Conservation (phyloP, 2,797 vertebrate genomes). For the Rhynchotus rufescens region DNA sequence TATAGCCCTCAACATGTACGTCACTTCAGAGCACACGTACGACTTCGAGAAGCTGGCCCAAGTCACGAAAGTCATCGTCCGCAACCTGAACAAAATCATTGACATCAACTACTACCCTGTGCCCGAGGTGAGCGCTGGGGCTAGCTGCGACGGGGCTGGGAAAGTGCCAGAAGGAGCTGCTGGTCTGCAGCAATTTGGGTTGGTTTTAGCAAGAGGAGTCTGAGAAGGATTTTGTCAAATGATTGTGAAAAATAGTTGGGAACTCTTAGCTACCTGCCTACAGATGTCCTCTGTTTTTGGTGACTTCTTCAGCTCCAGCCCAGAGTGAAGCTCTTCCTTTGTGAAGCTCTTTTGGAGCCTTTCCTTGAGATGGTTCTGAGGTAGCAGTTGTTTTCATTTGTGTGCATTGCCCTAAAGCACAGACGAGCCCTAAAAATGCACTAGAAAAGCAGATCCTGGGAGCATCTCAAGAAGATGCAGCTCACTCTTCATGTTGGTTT, state of each 20-base stretch:
- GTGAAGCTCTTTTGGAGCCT: background rate
- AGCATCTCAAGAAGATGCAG: too few species aligned
- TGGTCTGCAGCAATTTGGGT: background rate
- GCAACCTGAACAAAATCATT: constrained; percentile 97
- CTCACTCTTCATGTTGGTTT: background rate
- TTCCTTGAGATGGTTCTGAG: background rate
- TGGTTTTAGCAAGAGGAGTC: background rate
- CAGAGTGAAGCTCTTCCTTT: background rate
- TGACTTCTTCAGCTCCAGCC: background rate
- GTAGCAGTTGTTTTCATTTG: rapidly evolving
- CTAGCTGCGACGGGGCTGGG: rapidly evolving
- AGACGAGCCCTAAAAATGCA: background rate
- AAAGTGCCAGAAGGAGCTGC: rapidly evolving
- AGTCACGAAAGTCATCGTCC: constrained; percentile 93
- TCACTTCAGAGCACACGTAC: constrained; percentile 89
- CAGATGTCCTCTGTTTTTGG: background rate
- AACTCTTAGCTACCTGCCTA: rapidly evolving
- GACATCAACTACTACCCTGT: constrained; percentile 96
- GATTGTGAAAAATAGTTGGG: background rate
- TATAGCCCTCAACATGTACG: constrained; percentile 96
- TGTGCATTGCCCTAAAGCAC: background rate
- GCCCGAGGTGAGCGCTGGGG: constrained; percentile 81
- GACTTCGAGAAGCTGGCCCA: constrained; percentile 91
- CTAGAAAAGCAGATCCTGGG: background rate
- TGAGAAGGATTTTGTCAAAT: rapidly evolving